These are phyloP conservation scores for Drosophila saltans DNA, from an alignment of 1,140 invertebrate genomes.

Conservation along the genomic window DNA sequence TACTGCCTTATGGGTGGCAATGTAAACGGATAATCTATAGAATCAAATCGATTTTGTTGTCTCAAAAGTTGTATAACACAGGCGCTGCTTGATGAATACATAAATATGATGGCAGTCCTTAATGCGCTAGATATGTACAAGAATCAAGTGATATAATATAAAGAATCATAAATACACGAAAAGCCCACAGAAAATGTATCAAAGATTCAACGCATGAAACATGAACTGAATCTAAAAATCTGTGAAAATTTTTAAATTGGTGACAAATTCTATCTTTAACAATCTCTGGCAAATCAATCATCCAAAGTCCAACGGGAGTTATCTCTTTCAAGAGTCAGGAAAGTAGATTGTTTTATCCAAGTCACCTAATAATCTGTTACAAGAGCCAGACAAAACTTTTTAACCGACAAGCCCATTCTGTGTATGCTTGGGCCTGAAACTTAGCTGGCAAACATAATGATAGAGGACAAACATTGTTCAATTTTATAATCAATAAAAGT, in stretches of 20 bases:
- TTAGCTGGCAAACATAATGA: background rate
- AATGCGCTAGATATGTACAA: slow-evolving; percentile 7
- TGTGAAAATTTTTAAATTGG: too few species aligned
- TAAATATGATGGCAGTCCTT: slow-evolving; percentile 11
- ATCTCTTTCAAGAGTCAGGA: too few species aligned
- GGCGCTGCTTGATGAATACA: slow-evolving; percentile 11
- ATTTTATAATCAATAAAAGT: slow-evolving; percentile 7
- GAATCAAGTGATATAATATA: background rate
- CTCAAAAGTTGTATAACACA: slow-evolving; percentile 10
- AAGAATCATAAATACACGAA: background rate
- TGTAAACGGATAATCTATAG: slow-evolving; percentile 12
- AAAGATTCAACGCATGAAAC: background rate
- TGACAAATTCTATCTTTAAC: too few species aligned
- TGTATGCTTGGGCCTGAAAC: too few species aligned
- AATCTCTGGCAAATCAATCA: too few species aligned
- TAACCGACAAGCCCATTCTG: too few species aligned
- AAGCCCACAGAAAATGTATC: background rate
- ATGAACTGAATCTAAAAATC: background rate
- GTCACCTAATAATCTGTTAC: too few species aligned
- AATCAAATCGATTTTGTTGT: slow-evolving; percentile 14
- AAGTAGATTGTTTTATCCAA: too few species aligned
- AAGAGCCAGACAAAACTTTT: too few species aligned
- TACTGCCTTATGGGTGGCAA: background rate
- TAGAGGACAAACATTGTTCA: background rate
- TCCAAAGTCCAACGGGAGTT: too few species aligned